Percentiles rank a stretch among this genome's conserved stretches.
Conservation (phyloP, 2,888 invertebrate species). For the Papilio demoleus region DNA sequence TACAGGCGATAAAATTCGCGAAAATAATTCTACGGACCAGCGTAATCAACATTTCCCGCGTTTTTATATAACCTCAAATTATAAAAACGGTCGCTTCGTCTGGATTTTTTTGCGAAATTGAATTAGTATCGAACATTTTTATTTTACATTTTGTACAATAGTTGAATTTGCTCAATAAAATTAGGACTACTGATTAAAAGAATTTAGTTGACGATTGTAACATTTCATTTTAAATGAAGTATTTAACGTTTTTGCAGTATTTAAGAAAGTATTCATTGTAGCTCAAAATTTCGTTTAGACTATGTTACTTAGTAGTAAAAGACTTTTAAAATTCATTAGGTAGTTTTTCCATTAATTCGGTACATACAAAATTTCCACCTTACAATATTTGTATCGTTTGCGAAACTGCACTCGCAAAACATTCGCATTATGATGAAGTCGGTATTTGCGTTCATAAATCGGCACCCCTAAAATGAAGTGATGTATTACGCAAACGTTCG, state of each 20-base stretch:
- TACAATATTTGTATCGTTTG: neutral
- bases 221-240: too few relatives aligned
- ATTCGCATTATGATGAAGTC: neutral
- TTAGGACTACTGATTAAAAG: too few relatives aligned
- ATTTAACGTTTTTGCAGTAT: too few relatives aligned
- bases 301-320: too few relatives aligned
- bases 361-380: too few relatives aligned
- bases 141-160: too few relatives aligned
- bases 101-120: neutral
- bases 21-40: slow-evolving; percentile 22
- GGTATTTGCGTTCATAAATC: neutral
- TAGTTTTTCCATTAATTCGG: too few relatives aligned
- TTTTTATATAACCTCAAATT: slow-evolving; percentile 1
- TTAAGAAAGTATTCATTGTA: too few relatives aligned
- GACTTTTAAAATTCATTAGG: too few relatives aligned
- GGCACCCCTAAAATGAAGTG: neutral
- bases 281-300: too few relatives aligned
- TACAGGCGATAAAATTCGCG: slow-evolving; percentile 16
- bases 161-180: too few relatives aligned
- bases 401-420: neutral
- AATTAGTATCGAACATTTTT: neutral
- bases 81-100: neutral
- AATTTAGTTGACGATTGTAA: too few relatives aligned
- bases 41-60: slow-evolving; percentile 7
- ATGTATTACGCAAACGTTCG: neutral